phyloP scores from a whole-genome alignment of 1,140 invertebrate species.

The Cyclargus thomasi region DNA sequence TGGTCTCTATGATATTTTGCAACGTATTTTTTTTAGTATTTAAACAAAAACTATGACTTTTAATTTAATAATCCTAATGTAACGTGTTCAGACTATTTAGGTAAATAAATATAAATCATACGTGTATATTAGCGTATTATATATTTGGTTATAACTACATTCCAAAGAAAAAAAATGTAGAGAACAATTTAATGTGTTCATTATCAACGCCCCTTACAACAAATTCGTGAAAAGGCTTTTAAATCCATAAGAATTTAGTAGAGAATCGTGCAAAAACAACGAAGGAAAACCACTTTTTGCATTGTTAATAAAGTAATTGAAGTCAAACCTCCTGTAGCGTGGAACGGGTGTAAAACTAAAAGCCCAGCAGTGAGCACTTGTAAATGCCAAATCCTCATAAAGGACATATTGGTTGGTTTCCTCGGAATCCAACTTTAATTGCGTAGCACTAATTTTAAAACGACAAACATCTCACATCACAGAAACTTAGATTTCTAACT shows the following conservation, averaged over 20 bases:
- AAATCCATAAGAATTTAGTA: conserved; percentile 32
- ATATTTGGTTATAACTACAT: no score
- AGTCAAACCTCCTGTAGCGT: conserved; percentile 45
- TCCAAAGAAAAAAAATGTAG: no score
- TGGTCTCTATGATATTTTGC: no score
- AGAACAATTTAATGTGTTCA: background rate
- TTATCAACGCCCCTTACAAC: background rate
- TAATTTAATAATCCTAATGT: no score
- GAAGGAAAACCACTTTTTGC: background rate
- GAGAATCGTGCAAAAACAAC: background rate
- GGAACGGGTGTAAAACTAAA: conserved; percentile 17
- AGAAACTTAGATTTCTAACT: conserved; percentile 37
- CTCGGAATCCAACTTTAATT: conserved; percentile 24
- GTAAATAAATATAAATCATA: no score
- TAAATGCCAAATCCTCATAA: conserved; percentile 31
- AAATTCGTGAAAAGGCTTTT: conserved; percentile 35
- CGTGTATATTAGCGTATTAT: no score
- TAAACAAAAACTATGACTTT: no score
- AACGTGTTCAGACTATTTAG: no score
- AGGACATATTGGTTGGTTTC: conserved; percentile 38
- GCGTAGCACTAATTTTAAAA: conserved; percentile 18
- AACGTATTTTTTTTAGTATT: no score
- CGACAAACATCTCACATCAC: conserved; percentile 29
- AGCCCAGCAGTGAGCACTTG: conserved; percentile 34
- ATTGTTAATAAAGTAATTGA: conserved; percentile 30